Base-by-base conservation (phyloP, 2,113 vertebrate genomes). In the Hoplias malabaricus region DNA sequence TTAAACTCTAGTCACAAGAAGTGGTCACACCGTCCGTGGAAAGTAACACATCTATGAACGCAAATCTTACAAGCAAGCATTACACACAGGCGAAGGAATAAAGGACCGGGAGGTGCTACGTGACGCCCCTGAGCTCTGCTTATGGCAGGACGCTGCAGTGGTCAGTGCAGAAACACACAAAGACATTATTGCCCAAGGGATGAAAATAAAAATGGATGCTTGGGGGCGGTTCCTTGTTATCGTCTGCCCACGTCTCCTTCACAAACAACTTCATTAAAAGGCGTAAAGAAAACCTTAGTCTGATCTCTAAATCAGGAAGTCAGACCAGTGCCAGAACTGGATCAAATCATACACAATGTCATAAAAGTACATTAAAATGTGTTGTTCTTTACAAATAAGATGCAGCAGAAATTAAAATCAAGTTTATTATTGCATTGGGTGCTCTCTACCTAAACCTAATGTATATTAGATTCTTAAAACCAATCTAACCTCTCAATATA, bases 11-110 rank as follows among this genome's bases (percentile, higher is more conserved):
- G 73, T 88, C 77, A 76, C 80, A 84, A 85, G 93, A 95, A 93
- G 93, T 92, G 93, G 93, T 93, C 93, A 93, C 90, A 85, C 73
- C 38, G 67, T 84, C 86, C 86, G 90, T 91, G 92, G 91, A 93
- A 91, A 92, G 92, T 91, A 94, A 94, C 92, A 93, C 91, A 91
- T 91, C 91, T 91, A 93, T 89, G 92, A 94, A 94, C 81, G 94
- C 94, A 92, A 91, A 93, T 94, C 93, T 93, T 96, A 96, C 94
- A 96, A 92, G 94, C 94, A 94, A 95, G 94, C 93, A 90, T 90
- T 93, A 84, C 70, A 82, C 31, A 88, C 89, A 89, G 88, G 50
- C 84, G 90, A 89, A 88, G 92, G 92, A 91, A 90, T 90, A 92
- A 87, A 89, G 92, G 91, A 90, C 84, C 7, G 67, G 38, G 59